These are phyloP conservation scores for Drosophila kambysellisi DNA, from an alignment of 2,888 invertebrate species.

Conservation along the genomic window DNA sequence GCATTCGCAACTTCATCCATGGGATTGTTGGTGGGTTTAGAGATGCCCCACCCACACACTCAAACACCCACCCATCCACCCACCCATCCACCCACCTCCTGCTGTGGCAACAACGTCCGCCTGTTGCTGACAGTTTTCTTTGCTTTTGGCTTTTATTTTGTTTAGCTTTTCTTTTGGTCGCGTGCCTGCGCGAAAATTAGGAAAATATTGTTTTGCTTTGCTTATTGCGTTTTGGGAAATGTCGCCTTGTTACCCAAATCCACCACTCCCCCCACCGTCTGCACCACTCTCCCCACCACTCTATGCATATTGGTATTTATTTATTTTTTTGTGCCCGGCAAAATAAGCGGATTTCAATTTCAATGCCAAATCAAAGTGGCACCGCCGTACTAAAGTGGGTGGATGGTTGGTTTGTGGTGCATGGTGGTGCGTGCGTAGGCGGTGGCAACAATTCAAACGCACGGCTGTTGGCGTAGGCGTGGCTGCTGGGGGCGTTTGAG, in stretches of 20 bases:
- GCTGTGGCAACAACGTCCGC: conserved; percentile 51
- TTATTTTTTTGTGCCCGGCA: conserved; percentile 33
- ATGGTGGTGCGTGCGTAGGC: neutral
- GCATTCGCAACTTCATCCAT: conserved; percentile 53
- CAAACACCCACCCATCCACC: neutral
- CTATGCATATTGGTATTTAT: conserved; percentile 47
- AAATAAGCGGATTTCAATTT: conserved; percentile 74
- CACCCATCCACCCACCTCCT: conserved; percentile 15
- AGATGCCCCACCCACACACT: neutral
- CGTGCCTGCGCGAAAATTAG: conserved; percentile 75
- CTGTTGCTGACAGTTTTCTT: conserved; percentile 78
- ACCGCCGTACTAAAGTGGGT: conserved; percentile 20
- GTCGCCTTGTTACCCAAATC: neutral
- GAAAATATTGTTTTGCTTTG: conserved; percentile 68
- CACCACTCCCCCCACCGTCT: no score
- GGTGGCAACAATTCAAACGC: neutral
- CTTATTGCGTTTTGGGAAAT: conserved; percentile 25
- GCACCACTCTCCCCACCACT: no score
- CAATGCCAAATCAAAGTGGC: conserved; percentile 68
- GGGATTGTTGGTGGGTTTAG: neutral
- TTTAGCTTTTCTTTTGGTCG: conserved; percentile 65
- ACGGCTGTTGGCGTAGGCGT: conserved; percentile 22
- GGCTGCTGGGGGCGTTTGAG: neutral
- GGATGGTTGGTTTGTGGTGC: conserved; percentile 3
- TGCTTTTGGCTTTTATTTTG: conserved; percentile 50